Evolutionary conservation across 2,888 invertebrate genomes (phyloP).

Genomic region (Meghimatium bilineatum): DNA sequence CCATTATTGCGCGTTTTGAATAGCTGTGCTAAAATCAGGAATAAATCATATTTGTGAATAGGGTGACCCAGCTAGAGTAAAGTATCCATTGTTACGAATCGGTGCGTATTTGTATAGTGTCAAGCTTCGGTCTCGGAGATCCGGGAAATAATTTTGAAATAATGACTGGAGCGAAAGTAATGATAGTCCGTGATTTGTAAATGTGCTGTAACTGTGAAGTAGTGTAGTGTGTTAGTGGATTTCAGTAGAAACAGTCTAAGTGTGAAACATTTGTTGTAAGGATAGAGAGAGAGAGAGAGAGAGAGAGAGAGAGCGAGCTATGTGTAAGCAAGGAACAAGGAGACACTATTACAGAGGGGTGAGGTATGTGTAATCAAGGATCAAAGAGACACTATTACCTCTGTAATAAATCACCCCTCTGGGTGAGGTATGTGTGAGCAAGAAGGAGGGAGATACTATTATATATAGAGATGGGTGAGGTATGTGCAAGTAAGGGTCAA

Average conservation of each 20-base stretch:
- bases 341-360: no score
- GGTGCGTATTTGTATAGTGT: slow-evolving; percentile 7
- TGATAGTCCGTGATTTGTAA: background rate
- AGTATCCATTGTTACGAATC: background rate
- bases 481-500: no score
- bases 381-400: no score
- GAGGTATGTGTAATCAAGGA: no score
- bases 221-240: background rate
- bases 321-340: background rate
- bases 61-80: background rate
- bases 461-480: no score
- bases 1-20: background rate
- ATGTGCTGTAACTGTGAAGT: background rate
- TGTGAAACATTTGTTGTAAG: background rate
- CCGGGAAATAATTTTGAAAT: background rate
- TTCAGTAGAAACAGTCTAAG: background rate
- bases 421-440: no score
- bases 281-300: background rate
- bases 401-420: no score
- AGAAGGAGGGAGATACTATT: no score
- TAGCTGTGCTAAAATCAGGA: background rate
- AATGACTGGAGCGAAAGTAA: background rate
- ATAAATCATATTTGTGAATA: slow-evolving; percentile 12
- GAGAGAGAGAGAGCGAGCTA: background rate
- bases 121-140: background rate